Conservation (phyloP, 2,888 invertebrate genomes). For the Napeogenes sylphis region DNA sequence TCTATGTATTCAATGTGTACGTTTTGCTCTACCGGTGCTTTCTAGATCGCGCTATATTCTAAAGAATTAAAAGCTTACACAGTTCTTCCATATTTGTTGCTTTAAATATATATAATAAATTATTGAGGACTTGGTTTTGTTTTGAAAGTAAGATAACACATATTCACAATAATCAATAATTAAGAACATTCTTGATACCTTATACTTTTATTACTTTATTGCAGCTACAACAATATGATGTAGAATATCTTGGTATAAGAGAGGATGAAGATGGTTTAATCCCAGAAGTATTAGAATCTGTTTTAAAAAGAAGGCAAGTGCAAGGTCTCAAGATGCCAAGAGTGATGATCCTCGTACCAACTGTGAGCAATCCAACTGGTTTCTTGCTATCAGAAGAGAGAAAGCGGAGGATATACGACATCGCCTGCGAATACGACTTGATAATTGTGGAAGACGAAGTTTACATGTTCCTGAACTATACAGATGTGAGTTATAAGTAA, state of each 20-base stretch:
- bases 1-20: no score
- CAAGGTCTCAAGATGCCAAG: conserved; percentile 81
- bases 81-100: no score
- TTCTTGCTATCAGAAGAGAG: conserved; percentile 81
- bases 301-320: conserved; percentile 65
- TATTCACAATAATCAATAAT: neutral
- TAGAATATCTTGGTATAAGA: conserved; percentile 81
- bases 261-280: conserved; percentile 84
- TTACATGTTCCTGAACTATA: conserved; percentile 87
- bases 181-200: neutral
- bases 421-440: conserved; percentile 86
- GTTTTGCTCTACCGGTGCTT: no score
- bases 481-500: conserved; percentile 62
- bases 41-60: no score
- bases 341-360: conserved; percentile 85
- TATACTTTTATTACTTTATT: conserved; percentile 25
- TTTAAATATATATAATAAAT: no score
- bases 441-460: conserved; percentile 90
- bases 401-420: conserved; percentile 82
- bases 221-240: conserved; percentile 82
- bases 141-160: no score
- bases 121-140: no score
- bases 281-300: conserved; percentile 77
- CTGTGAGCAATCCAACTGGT: conserved; percentile 87
- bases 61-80: no score